A percentile compares a stretch with the other conserved stretches of the same genome.
phyloP scores from a whole-genome alignment of 2,113 vertebrate species.

The Myrmecobius fasciatus region DNA sequence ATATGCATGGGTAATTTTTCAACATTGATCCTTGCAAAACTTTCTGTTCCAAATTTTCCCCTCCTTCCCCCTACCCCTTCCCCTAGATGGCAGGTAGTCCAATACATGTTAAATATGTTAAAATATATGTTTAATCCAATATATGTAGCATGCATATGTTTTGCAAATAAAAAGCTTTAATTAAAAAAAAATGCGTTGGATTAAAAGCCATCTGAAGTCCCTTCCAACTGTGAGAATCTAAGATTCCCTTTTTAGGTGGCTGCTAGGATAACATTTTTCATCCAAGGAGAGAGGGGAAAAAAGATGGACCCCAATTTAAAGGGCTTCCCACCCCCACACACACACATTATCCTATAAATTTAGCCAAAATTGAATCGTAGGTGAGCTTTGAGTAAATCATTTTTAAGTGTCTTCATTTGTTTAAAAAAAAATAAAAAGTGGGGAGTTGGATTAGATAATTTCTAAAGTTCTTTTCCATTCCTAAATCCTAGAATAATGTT shows the following conservation, averaged over 20 bases:
- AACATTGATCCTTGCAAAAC: too few relatives aligned
- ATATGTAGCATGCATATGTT: too few relatives aligned
- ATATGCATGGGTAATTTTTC: too few relatives aligned
- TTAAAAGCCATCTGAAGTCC: not conserved
- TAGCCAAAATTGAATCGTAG: not conserved
- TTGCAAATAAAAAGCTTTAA: too few relatives aligned
- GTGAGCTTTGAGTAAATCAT: not conserved
- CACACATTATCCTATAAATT: not conserved
- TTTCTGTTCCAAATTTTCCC: too few relatives aligned
- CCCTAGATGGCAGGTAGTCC: too few relatives aligned
- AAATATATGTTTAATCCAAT: too few relatives aligned
- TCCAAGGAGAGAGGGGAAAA: not conserved
- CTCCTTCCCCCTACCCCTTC: too few relatives aligned
- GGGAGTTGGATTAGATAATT: not conserved
- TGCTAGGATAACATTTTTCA: constrained; percentile 5
- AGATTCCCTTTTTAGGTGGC: not conserved
- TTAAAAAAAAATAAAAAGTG: too few relatives aligned
- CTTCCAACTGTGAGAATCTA: not conserved
- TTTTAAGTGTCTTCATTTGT: not conserved
- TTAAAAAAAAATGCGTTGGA: not conserved
- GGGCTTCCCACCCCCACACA: not conserved
- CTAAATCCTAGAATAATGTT: not conserved
- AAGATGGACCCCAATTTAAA: not conserved
- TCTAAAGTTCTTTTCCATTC: not conserved
- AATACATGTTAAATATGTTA: too few relatives aligned